Percentiles rank a stretch among this genome's conserved stretches.
These are phyloP conservation scores for Callimico goeldii DNA, from an alignment of 2,797 vertebrate species.

Conservation along the genomic window DNA sequence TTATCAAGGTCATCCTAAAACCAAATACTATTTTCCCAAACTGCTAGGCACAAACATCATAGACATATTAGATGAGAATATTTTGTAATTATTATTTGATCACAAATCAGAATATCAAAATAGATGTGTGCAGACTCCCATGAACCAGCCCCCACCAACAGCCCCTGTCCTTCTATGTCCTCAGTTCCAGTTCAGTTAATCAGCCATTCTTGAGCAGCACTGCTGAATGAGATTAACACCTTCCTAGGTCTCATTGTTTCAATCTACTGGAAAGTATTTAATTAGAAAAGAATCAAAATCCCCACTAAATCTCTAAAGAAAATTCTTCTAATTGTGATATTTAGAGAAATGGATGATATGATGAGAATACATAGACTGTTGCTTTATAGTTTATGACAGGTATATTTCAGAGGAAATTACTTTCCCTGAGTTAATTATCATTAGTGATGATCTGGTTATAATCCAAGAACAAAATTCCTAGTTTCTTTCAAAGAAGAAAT, in stretches of 20 bases:
- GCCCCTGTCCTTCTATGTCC: neutral
- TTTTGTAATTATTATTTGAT: neutral
- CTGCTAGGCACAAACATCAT: neutral
- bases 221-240: neutral
- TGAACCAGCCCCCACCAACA: neutral
- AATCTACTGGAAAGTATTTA: neutral
- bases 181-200: neutral
- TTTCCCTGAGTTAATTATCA: neutral
- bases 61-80: constrained; percentile 21
- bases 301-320: neutral
- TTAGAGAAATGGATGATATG: neutral
- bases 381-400: neutral
- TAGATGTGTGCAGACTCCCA: neutral
- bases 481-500: neutral
- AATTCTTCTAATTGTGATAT: neutral
- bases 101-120: constrained; percentile 23
- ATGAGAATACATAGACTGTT: neutral
- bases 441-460: neutral
- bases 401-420: neutral
- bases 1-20: constrained; percentile 38
- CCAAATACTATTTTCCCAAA: neutral
- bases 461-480: constrained; percentile 12
- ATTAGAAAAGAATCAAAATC: constrained; percentile 31
- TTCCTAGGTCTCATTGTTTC: neutral
- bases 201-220: neutral